Evolutionary conservation across 2,888 invertebrate genomes (phyloP).

Genomic region (Odontocolon sp.): DNA sequence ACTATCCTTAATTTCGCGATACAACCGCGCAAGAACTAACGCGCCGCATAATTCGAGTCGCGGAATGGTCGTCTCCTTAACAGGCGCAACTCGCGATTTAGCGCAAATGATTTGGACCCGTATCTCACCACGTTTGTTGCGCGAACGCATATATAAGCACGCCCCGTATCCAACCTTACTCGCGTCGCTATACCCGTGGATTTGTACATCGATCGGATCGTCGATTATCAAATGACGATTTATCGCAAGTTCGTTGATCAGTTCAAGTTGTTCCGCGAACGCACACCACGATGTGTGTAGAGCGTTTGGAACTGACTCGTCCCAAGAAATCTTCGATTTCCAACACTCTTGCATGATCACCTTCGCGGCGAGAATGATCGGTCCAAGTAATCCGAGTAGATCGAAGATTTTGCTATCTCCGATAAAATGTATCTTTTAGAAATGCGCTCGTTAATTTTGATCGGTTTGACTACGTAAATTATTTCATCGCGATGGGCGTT

Average conservation of each 20-base stretch:
- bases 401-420: constrained; percentile 37
- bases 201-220: no score
- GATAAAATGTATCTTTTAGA: constrained; percentile 37
- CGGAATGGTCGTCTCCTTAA: no score
- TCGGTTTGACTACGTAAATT: constrained; percentile 34
- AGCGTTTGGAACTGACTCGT: neutral
- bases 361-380: constrained; percentile 7
- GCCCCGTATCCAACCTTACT: neutral
- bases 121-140: no score
- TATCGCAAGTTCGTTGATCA: neutral
- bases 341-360: neutral
- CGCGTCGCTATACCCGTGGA: no score
- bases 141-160: no score
- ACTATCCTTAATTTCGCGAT: no score
- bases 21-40: no score
- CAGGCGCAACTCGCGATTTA: no score
- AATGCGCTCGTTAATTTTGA: constrained; percentile 14
- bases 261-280: neutral
- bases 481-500: constrained; percentile 39
- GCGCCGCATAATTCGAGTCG: no score
- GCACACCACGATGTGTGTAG: neutral
- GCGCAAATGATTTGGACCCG: no score
- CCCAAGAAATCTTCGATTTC: constrained; percentile 7
- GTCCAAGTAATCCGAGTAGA: constrained; percentile 10
- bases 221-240: neutral